Conservation (phyloP, 2,113 vertebrate species). For the Alethe castanea region DNA sequence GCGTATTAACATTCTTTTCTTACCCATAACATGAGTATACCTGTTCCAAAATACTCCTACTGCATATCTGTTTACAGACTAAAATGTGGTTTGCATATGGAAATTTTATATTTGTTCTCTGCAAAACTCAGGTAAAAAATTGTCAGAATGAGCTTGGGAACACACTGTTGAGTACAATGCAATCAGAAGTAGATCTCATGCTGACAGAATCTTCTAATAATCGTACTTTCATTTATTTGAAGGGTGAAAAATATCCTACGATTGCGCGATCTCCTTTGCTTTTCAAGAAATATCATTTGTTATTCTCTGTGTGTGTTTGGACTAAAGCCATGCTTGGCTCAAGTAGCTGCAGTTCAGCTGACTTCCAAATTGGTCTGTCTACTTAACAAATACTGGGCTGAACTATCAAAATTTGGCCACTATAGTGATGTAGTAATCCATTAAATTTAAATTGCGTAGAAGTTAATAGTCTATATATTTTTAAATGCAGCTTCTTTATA, state of each 20-base stretch:
- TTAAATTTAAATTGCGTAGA: neutral
- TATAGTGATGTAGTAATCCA: neutral
- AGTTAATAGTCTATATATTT: neutral
- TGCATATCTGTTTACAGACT: neutral
- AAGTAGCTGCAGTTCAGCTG: neutral
- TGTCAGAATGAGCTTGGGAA: neutral
- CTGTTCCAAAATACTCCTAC: neutral
- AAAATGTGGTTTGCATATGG: neutral
- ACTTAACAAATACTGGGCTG: neutral
- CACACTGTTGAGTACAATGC: neutral
- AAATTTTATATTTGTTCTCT: neutral
- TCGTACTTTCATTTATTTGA: neutral
- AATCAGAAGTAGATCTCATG: neutral
- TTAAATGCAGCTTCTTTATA: neutral
- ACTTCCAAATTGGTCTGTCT: neutral
- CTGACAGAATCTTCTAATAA: neutral
- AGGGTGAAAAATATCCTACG: neutral
- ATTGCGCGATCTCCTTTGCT: neutral
- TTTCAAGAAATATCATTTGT: neutral
- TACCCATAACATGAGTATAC: neutral
- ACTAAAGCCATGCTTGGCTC: neutral
- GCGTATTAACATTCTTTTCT: neutral
- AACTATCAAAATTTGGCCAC: neutral
- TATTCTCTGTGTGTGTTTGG: neutral
- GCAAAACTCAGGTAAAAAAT: neutral